These are phyloP conservation scores for Alviniconcha marisindica DNA, from an alignment of 1,140 invertebrate genomes.

Conservation along the genomic window DNA sequence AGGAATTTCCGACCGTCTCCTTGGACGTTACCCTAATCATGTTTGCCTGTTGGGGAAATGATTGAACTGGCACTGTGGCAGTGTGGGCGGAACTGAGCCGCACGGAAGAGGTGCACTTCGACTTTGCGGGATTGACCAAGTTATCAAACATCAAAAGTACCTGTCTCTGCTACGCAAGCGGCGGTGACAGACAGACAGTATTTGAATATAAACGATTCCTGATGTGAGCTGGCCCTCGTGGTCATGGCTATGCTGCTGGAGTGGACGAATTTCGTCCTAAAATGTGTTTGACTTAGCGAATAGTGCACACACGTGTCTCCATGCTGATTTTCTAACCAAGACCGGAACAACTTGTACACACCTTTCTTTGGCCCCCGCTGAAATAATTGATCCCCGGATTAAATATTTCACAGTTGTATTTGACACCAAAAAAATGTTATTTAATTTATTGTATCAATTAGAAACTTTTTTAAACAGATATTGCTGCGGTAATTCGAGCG, in stretches of 20 bases:
- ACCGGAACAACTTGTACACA: not conserved
- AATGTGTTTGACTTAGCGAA: not conserved
- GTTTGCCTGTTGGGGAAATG: no score
- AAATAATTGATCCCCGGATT: not conserved
- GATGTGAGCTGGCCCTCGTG: not conserved
- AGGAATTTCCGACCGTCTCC: no score
- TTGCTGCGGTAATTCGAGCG: no score
- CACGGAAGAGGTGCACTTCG: no score
- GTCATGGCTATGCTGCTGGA: not conserved
- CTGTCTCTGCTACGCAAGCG: slow-evolving; percentile 62
- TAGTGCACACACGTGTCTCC: slow-evolving; percentile 1
- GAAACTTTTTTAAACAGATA: no score
- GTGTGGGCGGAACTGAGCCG: no score
- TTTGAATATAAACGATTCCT: slow-evolving; percentile 54
- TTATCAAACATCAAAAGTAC: slow-evolving; percentile 41
- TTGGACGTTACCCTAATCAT: no score
- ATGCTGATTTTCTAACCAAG: not conserved
- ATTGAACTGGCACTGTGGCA: no score
- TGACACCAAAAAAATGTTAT: no score
- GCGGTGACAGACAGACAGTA: slow-evolving; percentile 56
- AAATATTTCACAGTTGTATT: no score
- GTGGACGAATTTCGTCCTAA: not conserved
- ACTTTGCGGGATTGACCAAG: not conserved
- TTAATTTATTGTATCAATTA: no score
- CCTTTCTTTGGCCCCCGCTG: not conserved